phyloP scores from a whole-genome alignment of 2,888 invertebrate genomes.

The Thymelicus acteon region DNA sequence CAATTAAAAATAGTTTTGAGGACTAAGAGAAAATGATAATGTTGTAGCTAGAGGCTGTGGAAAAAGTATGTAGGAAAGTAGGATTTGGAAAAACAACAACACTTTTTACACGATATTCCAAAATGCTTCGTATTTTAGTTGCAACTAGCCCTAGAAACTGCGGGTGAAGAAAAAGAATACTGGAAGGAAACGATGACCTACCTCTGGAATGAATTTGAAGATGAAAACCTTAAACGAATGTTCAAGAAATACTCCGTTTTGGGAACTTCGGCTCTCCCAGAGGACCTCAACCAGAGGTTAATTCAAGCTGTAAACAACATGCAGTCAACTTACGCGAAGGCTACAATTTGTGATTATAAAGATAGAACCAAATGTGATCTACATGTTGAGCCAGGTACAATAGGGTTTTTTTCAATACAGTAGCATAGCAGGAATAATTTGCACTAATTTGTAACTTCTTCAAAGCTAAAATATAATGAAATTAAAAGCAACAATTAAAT shows the following conservation, averaged over 20 bases:
- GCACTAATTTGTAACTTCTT: too few relatives aligned
- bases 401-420: not conserved
- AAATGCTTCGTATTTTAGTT: slow-evolving; percentile 52
- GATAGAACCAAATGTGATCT: slow-evolving; percentile 88
- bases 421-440: too few relatives aligned
- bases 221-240: slow-evolving; percentile 88
- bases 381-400: slow-evolving; percentile 88
- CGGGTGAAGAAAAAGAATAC: slow-evolving; percentile 85
- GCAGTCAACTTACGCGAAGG: slow-evolving; percentile 90
- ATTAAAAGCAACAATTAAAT: too few relatives aligned
- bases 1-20: too few relatives aligned
- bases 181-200: slow-evolving; percentile 88
- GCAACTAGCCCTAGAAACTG: slow-evolving; percentile 66
- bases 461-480: too few relatives aligned
- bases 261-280: slow-evolving; percentile 90
- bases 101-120: not conserved
- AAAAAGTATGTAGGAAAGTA: too few relatives aligned
- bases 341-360: slow-evolving; percentile 90
- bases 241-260: slow-evolving; percentile 89
- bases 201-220: slow-evolving; percentile 89
- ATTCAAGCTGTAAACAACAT: slow-evolving; percentile 87
- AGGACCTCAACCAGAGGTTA: slow-evolving; percentile 86
- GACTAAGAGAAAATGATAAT: too few relatives aligned
- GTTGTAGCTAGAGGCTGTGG: too few relatives aligned
- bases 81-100: too few relatives aligned